Percentiles rank a stretch among this genome's conserved stretches.
phyloP scores from a whole-genome alignment of 2,113 vertebrate species.

The Meriones unguiculatus region DNA sequence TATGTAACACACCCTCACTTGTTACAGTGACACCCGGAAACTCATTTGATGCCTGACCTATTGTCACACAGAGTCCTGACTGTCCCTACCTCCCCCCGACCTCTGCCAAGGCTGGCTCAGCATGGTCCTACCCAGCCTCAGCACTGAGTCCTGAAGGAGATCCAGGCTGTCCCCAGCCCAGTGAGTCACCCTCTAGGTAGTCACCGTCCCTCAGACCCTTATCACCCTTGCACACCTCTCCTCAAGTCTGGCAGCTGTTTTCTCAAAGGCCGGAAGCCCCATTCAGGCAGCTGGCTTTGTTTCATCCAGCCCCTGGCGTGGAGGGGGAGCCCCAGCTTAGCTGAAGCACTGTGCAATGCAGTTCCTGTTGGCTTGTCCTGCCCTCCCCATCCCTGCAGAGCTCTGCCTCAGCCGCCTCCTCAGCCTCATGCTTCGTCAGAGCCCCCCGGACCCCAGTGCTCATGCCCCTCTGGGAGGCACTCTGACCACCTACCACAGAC shows the following conservation, averaged over 20 bases:
- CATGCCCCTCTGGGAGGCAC: neutral
- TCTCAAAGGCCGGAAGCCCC: slow-evolving; percentile 61
- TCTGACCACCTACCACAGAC: neutral
- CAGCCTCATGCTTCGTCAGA: neutral
- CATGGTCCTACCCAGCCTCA: neutral
- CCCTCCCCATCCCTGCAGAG: neutral
- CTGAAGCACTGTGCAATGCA: fast-evolving
- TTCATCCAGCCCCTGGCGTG: neutral
- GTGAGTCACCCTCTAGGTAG: neutral
- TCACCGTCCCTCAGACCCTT: neutral
- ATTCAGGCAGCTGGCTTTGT: slow-evolving; percentile 24
- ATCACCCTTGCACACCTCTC: neutral
- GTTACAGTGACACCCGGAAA: neutral
- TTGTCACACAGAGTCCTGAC: neutral
- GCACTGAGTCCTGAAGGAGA: neutral
- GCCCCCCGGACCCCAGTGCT: neutral
- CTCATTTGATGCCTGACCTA: neutral
- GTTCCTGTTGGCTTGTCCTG: neutral
- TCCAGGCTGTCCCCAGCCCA: neutral
- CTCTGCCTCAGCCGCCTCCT: neutral
- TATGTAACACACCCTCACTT: fast-evolving
- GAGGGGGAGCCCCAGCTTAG: neutral
- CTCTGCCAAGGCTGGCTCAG: no score
- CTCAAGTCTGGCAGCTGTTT: neutral
- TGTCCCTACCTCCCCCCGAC: neutral